phyloP scores from a whole-genome alignment of 2,888 invertebrate genomes.

The Metopia argyrocephala region DNA sequence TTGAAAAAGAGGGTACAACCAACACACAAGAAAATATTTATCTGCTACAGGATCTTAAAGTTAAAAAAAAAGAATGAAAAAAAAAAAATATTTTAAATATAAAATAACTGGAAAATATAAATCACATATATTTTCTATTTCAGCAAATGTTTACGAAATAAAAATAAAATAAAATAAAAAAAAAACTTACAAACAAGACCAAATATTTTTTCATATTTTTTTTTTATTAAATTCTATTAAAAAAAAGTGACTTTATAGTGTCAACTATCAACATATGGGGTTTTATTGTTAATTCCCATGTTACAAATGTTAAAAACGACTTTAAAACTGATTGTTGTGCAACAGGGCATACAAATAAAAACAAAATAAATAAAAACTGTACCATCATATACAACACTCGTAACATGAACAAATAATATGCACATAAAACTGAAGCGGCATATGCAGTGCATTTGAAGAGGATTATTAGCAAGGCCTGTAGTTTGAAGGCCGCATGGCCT shows the following conservation, averaged over 20 bases:
- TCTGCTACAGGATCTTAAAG: slow-evolving; percentile 4
- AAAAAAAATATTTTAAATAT: neutral
- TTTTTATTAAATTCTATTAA: slow-evolving; percentile 6
- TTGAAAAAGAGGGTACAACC: slow-evolving; percentile 2
- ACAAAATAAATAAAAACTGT: neutral
- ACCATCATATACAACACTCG: neutral
- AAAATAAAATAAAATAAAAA: neutral
- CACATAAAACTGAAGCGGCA: neutral
- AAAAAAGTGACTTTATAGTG: slow-evolving; percentile 19
- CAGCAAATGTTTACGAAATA: neutral
- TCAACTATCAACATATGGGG: slow-evolving; percentile 23
- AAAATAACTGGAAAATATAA: neutral
- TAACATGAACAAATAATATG: neutral
- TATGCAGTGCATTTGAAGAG: neutral
- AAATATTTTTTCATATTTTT: neutral
- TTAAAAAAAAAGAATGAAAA: neutral
- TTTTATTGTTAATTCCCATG: slow-evolving; percentile 35
- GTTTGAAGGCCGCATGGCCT: neutral
- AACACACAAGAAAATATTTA: neutral
- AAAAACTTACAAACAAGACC: no score
- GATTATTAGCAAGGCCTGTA: neutral
- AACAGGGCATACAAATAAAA: slow-evolving; percentile 15
- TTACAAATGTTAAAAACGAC: slow-evolving; percentile 36
- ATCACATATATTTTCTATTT: neutral
- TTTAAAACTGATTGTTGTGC: slow-evolving; percentile 32